A percentile compares a stretch with the other conserved stretches of the same genome.
phyloP scores from a whole-genome alignment of 1,140 invertebrate species.

The Sycophila sp. region DNA sequence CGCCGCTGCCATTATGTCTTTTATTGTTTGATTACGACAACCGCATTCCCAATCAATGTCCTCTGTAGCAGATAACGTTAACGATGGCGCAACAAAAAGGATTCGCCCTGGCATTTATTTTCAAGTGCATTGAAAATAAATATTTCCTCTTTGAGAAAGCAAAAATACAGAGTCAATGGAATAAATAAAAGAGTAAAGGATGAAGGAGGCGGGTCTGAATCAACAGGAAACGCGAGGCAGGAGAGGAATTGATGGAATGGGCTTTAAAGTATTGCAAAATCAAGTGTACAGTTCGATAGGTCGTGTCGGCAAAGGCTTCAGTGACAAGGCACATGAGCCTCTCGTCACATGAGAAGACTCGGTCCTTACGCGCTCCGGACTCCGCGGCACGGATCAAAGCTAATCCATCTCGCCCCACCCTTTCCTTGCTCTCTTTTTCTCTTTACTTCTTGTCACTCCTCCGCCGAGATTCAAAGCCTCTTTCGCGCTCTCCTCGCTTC shows the following conservation, averaged over 20 bases:
- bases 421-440: conserved; percentile 22
- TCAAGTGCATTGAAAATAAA: no score
- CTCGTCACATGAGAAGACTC: conserved; percentile 4
- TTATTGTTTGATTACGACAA: conserved; percentile 6
- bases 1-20: conserved; percentile 5
- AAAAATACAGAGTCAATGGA: no score
- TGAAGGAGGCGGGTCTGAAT: no score
- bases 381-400: conserved; percentile 64
- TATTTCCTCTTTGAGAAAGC: no score
- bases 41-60: no score
- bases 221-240: no score
- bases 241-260: no score
- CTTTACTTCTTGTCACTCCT: conserved; percentile 24
- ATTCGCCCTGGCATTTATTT: no score
- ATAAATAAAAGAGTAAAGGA: not conserved
- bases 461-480: no score
- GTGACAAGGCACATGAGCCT: conserved; percentile 34
- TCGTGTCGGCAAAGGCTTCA: not conserved
- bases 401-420: conserved; percentile 39
- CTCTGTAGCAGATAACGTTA: no score
- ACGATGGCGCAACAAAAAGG: no score
- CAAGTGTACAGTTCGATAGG: not conserved
- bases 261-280: conserved; percentile 8
- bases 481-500: no score
- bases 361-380: not conserved